These are phyloP conservation scores for Sebastes hopkinsi DNA, from an alignment of 2,797 vertebrate genomes.

Conservation along the genomic window DNA sequence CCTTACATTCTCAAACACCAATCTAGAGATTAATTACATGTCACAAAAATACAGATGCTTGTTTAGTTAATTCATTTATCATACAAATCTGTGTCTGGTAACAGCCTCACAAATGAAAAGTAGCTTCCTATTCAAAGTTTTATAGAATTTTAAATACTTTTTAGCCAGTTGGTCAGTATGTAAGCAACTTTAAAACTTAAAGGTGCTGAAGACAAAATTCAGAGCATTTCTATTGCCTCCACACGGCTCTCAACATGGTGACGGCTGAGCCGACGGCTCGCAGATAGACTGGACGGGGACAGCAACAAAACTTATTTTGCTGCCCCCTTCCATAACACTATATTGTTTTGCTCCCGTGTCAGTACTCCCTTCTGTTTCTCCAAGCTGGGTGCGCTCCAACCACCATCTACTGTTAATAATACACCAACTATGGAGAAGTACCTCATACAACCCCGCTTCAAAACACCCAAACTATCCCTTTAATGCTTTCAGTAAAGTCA, in stretches of 20 bases:
- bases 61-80: not conserved
- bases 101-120: not conserved
- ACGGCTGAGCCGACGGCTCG: too few species aligned
- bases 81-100: not conserved
- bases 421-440: too few species aligned
- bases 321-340: too few species aligned
- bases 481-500: not conserved
- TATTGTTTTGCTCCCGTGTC: too few species aligned
- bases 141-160: not conserved
- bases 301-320: too few species aligned
- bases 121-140: not conserved
- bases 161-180: not conserved
- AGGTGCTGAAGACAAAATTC: not conserved
- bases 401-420: too few species aligned
- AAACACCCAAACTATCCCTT: not conserved
- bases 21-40: not conserved
- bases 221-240: not conserved
- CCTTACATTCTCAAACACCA: not conserved
- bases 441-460: too few species aligned
- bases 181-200: not conserved
- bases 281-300: too few species aligned
- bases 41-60: not conserved
- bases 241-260: too few species aligned
- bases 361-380: too few species aligned
- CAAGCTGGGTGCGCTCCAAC: too few species aligned